These are phyloP conservation scores for Phenacoccus solenopsis DNA, from an alignment of 1,140 invertebrate species.

Conservation along the genomic window DNA sequence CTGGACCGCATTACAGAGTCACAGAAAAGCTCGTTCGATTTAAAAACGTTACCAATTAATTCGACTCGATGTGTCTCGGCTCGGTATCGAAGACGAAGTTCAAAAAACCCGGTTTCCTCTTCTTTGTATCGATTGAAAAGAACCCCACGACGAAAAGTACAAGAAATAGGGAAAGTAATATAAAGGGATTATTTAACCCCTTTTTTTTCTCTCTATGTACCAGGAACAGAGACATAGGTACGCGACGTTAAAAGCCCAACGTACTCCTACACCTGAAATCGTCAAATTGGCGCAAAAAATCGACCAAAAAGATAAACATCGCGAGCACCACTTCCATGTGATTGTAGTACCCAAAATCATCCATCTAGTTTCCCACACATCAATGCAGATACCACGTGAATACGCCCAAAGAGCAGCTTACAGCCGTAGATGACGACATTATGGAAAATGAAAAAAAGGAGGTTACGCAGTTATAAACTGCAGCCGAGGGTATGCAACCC, in stretches of 20 bases:
- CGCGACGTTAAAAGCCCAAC: neutral
- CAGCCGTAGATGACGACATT: neutral
- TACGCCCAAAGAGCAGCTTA: constrained; percentile 13
- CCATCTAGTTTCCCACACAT: too few relatives aligned
- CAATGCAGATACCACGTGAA: too few relatives aligned
- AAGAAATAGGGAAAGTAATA: constrained; percentile 10
- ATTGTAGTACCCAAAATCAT: too few relatives aligned
- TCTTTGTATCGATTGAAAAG: constrained; percentile 13
- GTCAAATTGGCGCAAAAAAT: neutral
- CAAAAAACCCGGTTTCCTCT: constrained; percentile 14
- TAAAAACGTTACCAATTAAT: neutral
- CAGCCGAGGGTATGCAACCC: constrained; percentile 15
- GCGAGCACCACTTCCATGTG: too few relatives aligned
- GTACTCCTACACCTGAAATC: too few relatives aligned
- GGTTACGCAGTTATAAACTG: constrained; percentile 5
- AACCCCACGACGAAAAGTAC: neutral
- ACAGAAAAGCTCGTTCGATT: neutral
- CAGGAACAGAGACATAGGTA: neutral
- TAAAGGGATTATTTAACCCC: constrained; percentile 13
- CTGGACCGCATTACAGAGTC: neutral
- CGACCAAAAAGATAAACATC: too few relatives aligned
- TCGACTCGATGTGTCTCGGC: neutral
- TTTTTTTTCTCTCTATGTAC: constrained; percentile 5
- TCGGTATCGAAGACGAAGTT: neutral
- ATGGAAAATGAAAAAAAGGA: neutral